These are phyloP conservation scores for Pilophorus perplexus DNA, from an alignment of 2,888 invertebrate species.

Conservation along the genomic window DNA sequence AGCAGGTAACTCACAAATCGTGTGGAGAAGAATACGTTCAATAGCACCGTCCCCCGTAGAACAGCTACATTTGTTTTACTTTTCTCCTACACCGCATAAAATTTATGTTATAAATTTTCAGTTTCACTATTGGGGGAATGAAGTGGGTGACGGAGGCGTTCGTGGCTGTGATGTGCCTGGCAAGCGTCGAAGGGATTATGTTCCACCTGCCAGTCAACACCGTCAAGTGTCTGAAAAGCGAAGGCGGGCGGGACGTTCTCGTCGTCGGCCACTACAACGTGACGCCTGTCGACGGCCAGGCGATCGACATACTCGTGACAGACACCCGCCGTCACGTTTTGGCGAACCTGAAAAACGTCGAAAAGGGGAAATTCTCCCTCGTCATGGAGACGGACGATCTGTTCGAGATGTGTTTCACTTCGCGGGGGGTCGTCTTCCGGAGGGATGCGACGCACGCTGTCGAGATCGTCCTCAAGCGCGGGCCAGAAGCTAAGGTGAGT, in stretches of 20 bases:
- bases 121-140: too few relatives aligned
- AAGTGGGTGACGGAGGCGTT: too few relatives aligned
- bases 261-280: conserved; percentile 95
- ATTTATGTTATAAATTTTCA: too few relatives aligned
- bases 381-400: conserved; percentile 94
- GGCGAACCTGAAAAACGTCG: conserved; percentile 83
- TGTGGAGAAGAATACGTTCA: too few relatives aligned
- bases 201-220: conserved; percentile 86
- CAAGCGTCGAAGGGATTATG: conserved; percentile 58
- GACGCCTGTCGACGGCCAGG: conserved; percentile 80
- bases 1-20: too few relatives aligned
- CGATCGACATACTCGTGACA: conserved; percentile 77
- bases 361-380: conserved; percentile 92
- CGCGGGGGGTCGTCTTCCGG: conserved; percentile 5
- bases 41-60: too few relatives aligned
- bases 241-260: conserved; percentile 91
- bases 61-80: too few relatives aligned
- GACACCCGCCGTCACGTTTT: conserved; percentile 93
- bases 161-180: too few relatives aligned
- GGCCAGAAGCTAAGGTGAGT: conserved; percentile 27
- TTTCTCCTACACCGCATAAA: too few relatives aligned
- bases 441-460: conserved; percentile 15
- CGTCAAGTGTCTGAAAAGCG: conserved; percentile 93
- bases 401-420: conserved; percentile 62
- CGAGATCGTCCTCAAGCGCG: conserved; percentile 22